Evolutionary conservation across 2,888 invertebrate genomes (phyloP), one percentile per base, ranked within the genome.

Genomic region (Cephus sareptanus): DNA sequence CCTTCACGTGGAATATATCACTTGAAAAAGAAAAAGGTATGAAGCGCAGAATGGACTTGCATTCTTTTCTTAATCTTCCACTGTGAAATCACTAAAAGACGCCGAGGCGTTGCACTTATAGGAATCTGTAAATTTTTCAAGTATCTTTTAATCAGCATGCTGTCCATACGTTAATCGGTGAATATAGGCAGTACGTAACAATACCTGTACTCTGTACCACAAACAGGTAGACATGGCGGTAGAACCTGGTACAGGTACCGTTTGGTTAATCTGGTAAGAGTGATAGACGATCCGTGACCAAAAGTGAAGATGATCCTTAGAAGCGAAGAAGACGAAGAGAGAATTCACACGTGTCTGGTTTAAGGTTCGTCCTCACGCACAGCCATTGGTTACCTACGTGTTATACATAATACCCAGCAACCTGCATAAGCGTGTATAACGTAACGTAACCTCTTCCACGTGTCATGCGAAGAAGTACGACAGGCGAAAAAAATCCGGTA

Each of bases 401-500:
- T 56, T 15, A 23, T 56, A 23, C 56, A 56, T 56, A 56, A 56
- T 56, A 56, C 23, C 56, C 56, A 23, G 56, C 9, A 40, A 56
- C 56, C 56, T 56, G 56, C 23, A 9, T 56, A 56, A 56, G 9
- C 9, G 56, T 15, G 56, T 56, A 56, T 56, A 56, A 56, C 56
- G 56, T 56, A 56, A 56, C 23, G 23, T 23, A 56, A 23, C 56
- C 56, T 56, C 23, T 56, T 23, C 23, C 56, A 69, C 74, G 70
- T 71, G 74, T 74, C 69, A 69, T 73, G 76, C 73, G 76, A 37
- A 71, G 76, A 33, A 34, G 75, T 33, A 33, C 76, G 78, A 80
- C 76, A 56, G 56, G 23, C 56, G 56, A 81, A 81, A 81, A 79
- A 75, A 77, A 77, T 81, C 84, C 85, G 85, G 88, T 87, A 88